Base-by-base conservation (phyloP, 2,888 invertebrate species). In the Sylvicola cinctus region DNA sequence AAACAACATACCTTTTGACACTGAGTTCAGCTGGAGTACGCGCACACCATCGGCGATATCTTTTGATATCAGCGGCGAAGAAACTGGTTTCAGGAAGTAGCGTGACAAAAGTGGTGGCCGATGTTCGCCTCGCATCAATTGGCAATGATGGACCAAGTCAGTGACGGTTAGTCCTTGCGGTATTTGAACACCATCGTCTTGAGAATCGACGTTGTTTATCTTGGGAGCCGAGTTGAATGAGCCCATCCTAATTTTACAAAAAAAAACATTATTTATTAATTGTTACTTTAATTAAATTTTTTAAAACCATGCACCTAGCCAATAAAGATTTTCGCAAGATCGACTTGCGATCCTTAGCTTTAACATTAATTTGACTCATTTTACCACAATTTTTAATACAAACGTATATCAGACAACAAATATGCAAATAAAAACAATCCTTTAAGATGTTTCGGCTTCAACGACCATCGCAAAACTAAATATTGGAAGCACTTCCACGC, bases 181-280 rank as follows among this genome's bases (percentile, higher is more conserved):
- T 42, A 67, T 43, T 40, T 57, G 52, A 12, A 70, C 45, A 36
- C 64, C 64, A 43, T 65, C 64, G 47, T 74, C 74, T 49, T 70
- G 66, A 4, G 58, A 58, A 48, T 73, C 73, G 36, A 63, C 62
- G 47, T 72, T 72, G 39, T 65, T 55, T 40, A 72, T 68, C 51
- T 68, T 70, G 30, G 73, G 71, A 13, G 70, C 63, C 35, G 74
- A 73, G 39, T 69, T 70, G 48, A 75, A 74, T 50, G 74, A 74
- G 41, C 75, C 75, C 75, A 76, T 76, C 54, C 75, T 75, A 53
- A n/a, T n/a, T n/a, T n/a, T n/a, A n/a, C n/a, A n/a, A n/a, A n/a
- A n/a, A 13, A 25, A 25, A 10, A 25, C 10, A 25, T 25, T 25
- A 25, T 25, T 25, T 8, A 25, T 25, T 25, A 25, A 8, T 25